Evolutionary conservation across 2,888 invertebrate genomes (phyloP).

Genomic region (Allophyes oxyacanthae): DNA sequence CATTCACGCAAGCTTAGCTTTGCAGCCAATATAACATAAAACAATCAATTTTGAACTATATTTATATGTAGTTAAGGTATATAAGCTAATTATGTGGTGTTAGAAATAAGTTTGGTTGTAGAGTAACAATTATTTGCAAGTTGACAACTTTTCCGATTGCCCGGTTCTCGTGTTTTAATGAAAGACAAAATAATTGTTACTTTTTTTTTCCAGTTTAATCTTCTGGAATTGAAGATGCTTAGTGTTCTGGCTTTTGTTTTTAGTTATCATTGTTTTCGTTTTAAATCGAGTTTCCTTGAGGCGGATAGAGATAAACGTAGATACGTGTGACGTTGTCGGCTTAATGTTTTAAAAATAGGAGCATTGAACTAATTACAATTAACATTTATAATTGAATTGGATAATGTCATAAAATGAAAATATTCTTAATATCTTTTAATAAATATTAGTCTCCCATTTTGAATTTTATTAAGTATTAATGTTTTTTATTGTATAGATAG

Average conservation of each 20-base stretch:
- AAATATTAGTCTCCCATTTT: too few relatives aligned
- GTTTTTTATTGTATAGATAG: too few relatives aligned
- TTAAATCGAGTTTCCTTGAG: slow-evolving; percentile 7
- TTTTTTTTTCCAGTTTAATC: slow-evolving; percentile 30
- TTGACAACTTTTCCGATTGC: slow-evolving; percentile 39
- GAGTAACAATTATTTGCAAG: slow-evolving; percentile 36
- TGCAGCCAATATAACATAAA: neutral
- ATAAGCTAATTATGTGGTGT: neutral
- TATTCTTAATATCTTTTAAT: too few relatives aligned
- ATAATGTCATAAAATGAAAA: too few relatives aligned
- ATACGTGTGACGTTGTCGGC: too few relatives aligned
- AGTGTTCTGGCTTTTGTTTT: slow-evolving; percentile 23
- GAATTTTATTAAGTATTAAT: too few relatives aligned
- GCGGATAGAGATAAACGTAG: neutral
- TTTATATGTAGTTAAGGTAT: rapidly evolving
- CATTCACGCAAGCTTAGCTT: slow-evolving; percentile 11
- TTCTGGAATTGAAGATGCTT: slow-evolving; percentile 22
- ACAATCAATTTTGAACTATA: slow-evolving; percentile 15
- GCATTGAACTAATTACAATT: too few relatives aligned
- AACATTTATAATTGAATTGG: too few relatives aligned
- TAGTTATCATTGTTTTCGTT: slow-evolving; percentile 16
- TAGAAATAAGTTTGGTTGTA: neutral
- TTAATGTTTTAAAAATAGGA: too few relatives aligned
- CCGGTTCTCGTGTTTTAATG: slow-evolving; percentile 31
- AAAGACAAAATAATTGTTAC: slow-evolving; percentile 39